Evolutionary conservation across 2,888 invertebrate genomes (phyloP), one percentile per base, ranked within the genome.

Genomic region (Bombylius discolor): DNA sequence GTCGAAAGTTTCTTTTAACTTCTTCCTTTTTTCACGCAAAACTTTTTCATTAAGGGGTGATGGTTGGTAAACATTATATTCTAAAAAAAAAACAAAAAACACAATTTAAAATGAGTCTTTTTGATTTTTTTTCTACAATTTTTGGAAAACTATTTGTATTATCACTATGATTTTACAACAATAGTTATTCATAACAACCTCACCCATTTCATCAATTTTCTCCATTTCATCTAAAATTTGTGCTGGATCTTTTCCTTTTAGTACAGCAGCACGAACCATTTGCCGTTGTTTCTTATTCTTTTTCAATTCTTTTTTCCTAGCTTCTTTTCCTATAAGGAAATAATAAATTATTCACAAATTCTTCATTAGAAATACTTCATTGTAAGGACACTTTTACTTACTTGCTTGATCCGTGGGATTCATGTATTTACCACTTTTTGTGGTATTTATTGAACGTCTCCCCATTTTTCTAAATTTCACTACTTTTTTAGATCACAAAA

Each of bases 371-470:
- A 14, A 45, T 14, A 23, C 23, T 23, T 23, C 23, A 23, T 23
- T 23, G 14, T 5, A 36, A 11, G 34, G 33, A 50, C 42, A 8
- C 36, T 42, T 49, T 9, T 53, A 87, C 93, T 87, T 83, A 93
- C 97, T 81, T 58, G 96, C 96, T 85, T 97, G 97, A 76, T 99
- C 98, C 6, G 98, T 98, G 47, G 98, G 98, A 77, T 99, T 99
- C 97, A 99, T 98, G 68, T 94, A 97, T 83, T 97, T 97, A 73
- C 98, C 98, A 92, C 96, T 96, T 81, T 98, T 98, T 55, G 97
- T 98, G 87, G 96, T 96, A 78, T 95, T 96, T 67, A 96, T 95
- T 48, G 96, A 95, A 64, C 97, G 82, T 56, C 96, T 84, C 56
- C 97, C 97, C 97, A 98, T 97, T 64, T 78, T 84, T 12, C 13